Evolutionary conservation across 30 jellyfish, hydroid and myxozoan genomes (phyloP).

Genomic region (Pelagia noctiluca): DNA sequence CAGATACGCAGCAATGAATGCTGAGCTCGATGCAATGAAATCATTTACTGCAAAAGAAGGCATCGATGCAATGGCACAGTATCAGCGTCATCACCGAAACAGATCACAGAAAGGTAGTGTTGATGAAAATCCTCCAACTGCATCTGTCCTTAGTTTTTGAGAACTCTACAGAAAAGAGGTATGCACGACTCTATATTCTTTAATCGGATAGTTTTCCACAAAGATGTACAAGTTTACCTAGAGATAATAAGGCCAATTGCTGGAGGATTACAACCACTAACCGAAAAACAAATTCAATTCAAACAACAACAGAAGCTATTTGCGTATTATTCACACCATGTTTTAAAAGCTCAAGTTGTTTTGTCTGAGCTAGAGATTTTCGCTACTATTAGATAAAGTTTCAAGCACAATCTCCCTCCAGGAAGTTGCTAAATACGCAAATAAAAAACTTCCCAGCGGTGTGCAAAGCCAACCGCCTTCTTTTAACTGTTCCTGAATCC

Average conservation of each 20-base stretch:
- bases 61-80: not conserved
- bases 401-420: no score
- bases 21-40: not conserved
- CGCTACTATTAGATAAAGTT: no score
- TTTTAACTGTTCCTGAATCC: no score
- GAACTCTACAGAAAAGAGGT: not conserved
- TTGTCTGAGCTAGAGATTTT: not conserved
- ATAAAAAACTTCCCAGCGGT: no score
- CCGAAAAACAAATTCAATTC: not conserved
- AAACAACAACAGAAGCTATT: not conserved
- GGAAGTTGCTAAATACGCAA: no score
- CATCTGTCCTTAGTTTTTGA: not conserved
- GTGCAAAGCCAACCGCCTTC: no score
- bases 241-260: no score
- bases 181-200: no score
- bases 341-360: not conserved
- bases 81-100: not conserved
- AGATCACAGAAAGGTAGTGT: not conserved
- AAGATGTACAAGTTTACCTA: no score
- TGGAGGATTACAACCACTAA: not conserved
- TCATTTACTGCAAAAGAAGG: not conserved
- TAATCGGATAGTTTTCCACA: no score
- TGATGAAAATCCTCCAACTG: not conserved
- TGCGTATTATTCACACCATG: not conserved
- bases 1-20: not conserved